Percentiles rank a stretch among this genome's conserved stretches.
These are phyloP conservation scores for Caenorhabditis virilis DNA, from an alignment of 2,888 invertebrate species.

Conservation along the genomic window DNA sequence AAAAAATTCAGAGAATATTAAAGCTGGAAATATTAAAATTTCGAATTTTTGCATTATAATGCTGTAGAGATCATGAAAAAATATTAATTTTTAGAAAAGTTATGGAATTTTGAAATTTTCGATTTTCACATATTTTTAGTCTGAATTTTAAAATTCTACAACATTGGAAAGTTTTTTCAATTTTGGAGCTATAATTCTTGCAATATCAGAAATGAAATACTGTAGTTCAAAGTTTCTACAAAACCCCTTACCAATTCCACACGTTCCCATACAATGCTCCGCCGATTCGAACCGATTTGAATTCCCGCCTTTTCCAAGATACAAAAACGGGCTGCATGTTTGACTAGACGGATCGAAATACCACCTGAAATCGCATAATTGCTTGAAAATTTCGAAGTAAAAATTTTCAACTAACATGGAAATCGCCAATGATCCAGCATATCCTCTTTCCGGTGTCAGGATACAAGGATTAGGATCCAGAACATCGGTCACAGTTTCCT, in stretches of 20 bases:
- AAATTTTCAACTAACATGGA: slow-evolving; percentile 10
- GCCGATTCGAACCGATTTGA: slow-evolving; percentile 54
- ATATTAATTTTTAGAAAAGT: no score
- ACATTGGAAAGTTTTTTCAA: no score
- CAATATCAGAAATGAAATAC: no score
- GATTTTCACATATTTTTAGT: no score
- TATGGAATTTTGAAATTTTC: no score
- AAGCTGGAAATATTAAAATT: no score
- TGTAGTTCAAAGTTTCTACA: no score
- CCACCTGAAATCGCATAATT: slow-evolving; percentile 24
- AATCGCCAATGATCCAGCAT: slow-evolving; percentile 20
- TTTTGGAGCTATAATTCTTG: no score
- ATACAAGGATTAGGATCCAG: slow-evolving; percentile 44
- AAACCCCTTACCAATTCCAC: slow-evolving; percentile 57
- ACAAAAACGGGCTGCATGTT: slow-evolving; percentile 54
- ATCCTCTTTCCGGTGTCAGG: slow-evolving; percentile 43
- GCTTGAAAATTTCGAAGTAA: background rate
- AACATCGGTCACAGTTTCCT: slow-evolving; percentile 9
- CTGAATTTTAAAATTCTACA: no score
- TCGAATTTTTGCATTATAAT: no score
- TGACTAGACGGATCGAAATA: slow-evolving; percentile 46
- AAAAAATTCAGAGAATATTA: no score
- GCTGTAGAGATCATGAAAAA: no score
- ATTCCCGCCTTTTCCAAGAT: slow-evolving; percentile 56
- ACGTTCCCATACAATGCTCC: slow-evolving; percentile 42